Evolutionary conservation across 2,888 invertebrate genomes (phyloP).

Genomic region (Taenaris catops): DNA sequence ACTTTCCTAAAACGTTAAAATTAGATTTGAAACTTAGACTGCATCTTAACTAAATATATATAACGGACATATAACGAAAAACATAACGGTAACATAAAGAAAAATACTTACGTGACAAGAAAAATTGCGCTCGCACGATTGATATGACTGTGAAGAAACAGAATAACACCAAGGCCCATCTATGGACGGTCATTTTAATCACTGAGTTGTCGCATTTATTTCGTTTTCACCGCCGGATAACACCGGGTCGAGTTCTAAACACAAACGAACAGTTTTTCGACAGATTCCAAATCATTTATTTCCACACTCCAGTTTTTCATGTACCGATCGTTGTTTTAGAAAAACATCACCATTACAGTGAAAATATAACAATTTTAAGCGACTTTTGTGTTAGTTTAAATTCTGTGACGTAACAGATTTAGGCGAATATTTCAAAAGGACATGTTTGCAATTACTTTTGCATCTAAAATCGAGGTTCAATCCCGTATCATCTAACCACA

Average conservation of each 20-base stretch:
- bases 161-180: conserved; percentile 44
- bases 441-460: conserved; percentile 1
- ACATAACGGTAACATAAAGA: too few species aligned
- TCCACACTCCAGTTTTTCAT: conserved; percentile 25
- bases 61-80: too few species aligned
- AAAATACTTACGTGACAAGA: conserved; percentile 49
- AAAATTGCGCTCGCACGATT: conserved; percentile 36
- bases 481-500: neutral
- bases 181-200: conserved; percentile 43
- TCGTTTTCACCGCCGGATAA: conserved; percentile 19
- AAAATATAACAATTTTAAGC: too few species aligned
- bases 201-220: conserved; percentile 27
- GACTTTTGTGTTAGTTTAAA: neutral
- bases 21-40: too few species aligned
- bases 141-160: conserved; percentile 34
- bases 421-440: neutral
- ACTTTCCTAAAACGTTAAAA: too few species aligned
- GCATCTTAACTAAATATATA: too few species aligned
- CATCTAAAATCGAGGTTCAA: conserved; percentile 2
- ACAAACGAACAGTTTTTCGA: conserved; percentile 14
- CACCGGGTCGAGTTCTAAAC: conserved; percentile 14
- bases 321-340: too few species aligned
- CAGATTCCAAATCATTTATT: conserved; percentile 22
- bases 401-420: conserved; percentile 1
- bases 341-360: too few species aligned